phyloP scores from a whole-genome alignment of 2,797 vertebrate genomes.

The Cuculus canorus region DNA sequence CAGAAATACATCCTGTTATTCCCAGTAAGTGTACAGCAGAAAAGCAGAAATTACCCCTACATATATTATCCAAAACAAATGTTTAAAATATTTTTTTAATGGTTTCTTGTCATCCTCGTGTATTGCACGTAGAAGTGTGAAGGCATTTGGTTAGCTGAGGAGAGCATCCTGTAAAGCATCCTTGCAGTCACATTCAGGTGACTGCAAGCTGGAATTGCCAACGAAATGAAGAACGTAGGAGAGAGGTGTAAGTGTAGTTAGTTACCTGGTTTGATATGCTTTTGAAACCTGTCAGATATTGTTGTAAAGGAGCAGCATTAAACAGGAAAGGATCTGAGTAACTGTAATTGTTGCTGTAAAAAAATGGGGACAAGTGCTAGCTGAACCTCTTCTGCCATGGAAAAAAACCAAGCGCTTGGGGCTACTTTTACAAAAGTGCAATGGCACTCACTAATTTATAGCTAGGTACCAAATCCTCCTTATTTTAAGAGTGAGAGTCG shows the following conservation, averaged over 20 bases:
- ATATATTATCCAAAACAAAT: neutral
- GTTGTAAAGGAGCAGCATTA: neutral
- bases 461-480: neutral
- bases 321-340: neutral
- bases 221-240: neutral
- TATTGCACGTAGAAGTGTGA: neutral
- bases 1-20: neutral
- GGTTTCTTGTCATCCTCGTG: neutral
- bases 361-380: neutral
- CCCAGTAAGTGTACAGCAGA: neutral
- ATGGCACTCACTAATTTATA: neutral
- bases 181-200: neutral
- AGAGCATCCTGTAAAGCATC: neutral
- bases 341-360: neutral
- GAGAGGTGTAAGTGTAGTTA: neutral
- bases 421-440: neutral
- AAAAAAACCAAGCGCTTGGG: neutral
- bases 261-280: neutral
- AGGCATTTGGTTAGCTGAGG: neutral
- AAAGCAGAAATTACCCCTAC: neutral
- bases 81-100: neutral
- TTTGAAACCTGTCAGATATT: neutral
- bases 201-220: neutral
- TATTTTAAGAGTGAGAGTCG: neutral
- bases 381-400: neutral